Conservation (phyloP, 2,888 invertebrate genomes). For the Octodonta nipae region DNA sequence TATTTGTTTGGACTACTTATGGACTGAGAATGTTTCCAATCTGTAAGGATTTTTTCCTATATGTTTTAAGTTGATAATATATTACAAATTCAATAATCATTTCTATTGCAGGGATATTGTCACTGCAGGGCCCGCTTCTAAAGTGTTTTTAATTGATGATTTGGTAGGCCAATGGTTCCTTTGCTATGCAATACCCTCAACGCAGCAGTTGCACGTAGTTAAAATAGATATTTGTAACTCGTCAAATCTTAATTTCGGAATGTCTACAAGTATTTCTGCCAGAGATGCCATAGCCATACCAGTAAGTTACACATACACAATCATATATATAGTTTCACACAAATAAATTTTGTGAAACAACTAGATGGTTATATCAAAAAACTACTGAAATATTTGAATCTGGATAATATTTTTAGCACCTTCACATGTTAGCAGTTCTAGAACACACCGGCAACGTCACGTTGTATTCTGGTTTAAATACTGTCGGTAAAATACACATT, state of each 20-base stretch:
- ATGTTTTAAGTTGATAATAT: background rate
- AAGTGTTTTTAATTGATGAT: conserved; percentile 75
- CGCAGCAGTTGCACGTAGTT: conserved; percentile 53
- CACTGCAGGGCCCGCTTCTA: conserved; percentile 46
- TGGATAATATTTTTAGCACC: conserved; percentile 35
- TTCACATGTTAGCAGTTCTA: conserved; percentile 72
- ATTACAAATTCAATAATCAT: conserved; percentile 2
- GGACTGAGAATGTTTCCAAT: conserved; percentile 55
- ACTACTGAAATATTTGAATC: background rate
- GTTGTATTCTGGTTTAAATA: conserved; percentile 68
- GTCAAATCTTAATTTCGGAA: conserved; percentile 61
- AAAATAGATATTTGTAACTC: conserved; percentile 53
- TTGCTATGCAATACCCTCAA: conserved; percentile 57
- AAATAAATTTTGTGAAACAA: too few species aligned
- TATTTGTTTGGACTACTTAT: conserved; percentile 76
- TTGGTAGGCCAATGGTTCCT: conserved; percentile 72
- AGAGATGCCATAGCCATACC: conserved; percentile 72
- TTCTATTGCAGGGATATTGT: conserved; percentile 32
- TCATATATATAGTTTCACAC: too few species aligned
- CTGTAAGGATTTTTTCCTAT: conserved; percentile 16
- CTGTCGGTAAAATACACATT: conserved; percentile 74
- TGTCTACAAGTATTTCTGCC: conserved; percentile 57
- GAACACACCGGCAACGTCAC: conserved; percentile 67
- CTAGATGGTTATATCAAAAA: too few species aligned
- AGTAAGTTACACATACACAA: too few species aligned